phyloP scores from a whole-genome alignment of 2,797 vertebrate genomes.

The Scolopax bukidnonensis region DNA sequence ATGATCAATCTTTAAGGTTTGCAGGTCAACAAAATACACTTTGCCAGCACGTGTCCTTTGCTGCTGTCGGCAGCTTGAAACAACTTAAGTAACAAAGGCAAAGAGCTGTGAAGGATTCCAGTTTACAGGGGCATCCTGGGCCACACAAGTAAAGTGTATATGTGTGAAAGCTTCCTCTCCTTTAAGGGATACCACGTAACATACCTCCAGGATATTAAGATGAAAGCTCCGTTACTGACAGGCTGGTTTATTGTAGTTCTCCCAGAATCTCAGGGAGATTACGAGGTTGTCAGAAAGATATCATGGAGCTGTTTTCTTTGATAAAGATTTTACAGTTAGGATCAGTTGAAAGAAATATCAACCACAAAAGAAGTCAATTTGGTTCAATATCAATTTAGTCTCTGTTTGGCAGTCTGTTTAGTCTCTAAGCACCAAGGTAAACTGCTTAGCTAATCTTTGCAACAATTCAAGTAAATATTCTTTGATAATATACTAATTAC shows the following conservation, averaged over 20 bases:
- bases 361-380: slow-evolving; percentile 1
- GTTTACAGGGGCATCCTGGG: background rate
- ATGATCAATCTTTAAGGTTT: background rate
- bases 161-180: background rate
- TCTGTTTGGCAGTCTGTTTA: background rate
- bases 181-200: background rate
- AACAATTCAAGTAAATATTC: background rate
- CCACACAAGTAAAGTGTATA: background rate
- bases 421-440: slow-evolving; percentile 1
- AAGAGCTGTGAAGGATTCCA: background rate
- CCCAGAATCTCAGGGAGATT: slow-evolving; percentile 3
- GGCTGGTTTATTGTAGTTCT: background rate
- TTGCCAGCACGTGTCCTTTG: background rate
- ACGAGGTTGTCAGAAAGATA: slow-evolving; percentile 21
- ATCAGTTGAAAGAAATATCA: slow-evolving; percentile 50
- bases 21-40: background rate
- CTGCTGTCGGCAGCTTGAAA: background rate
- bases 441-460: background rate
- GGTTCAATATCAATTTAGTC: background rate
- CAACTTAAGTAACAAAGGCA: background rate
- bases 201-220: background rate
- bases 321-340: slow-evolving; percentile 43
- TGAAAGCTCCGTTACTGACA: background rate
- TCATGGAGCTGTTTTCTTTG: slow-evolving; percentile 27
- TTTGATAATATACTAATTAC: background rate